Evolutionary conservation across 1,140 invertebrate species (phyloP).

Genomic region (Drosophila triauraria): DNA sequence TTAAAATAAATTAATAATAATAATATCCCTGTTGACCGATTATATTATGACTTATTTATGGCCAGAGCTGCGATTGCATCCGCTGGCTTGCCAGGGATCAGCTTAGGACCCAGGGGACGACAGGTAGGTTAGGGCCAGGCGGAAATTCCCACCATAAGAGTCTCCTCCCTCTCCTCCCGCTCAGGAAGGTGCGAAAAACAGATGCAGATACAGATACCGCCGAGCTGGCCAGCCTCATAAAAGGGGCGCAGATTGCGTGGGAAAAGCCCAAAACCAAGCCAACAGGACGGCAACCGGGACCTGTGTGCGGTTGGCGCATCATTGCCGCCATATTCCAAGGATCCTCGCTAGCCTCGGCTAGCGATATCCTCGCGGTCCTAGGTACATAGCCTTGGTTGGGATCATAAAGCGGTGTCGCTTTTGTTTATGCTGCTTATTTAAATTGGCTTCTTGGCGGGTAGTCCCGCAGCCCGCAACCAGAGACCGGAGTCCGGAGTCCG

Average conservation of each 20-base stretch:
- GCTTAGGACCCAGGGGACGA: background rate
- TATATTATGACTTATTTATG: constrained; percentile 5
- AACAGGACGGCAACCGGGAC: constrained; percentile 16
- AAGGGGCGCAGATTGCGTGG: constrained; percentile 51
- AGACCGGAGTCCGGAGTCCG: background rate
- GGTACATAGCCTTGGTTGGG: constrained; percentile 16
- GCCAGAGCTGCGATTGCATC: too few relatives aligned
- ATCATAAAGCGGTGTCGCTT: constrained; percentile 68
- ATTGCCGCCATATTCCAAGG: constrained; percentile 16
- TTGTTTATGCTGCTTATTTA: constrained; percentile 84
- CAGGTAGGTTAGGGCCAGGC: constrained; percentile 8
- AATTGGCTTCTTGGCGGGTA: constrained; percentile 81
- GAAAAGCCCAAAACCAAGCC: constrained; percentile 45
- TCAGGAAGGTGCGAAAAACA: constrained; percentile 33
- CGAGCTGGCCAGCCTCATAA: constrained; percentile 23
- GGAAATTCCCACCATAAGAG: constrained; percentile 43
- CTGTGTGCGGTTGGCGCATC: constrained; percentile 53
- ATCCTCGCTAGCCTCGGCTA: background rate
- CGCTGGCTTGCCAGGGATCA: background rate
- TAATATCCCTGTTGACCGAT: background rate
- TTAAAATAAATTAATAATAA: background rate
- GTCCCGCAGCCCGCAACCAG: constrained; percentile 30
- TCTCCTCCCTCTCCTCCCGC: too few relatives aligned
- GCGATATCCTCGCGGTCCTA: background rate
- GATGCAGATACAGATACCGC: constrained; percentile 39